A percentile compares a stretch with the other conserved stretches of the same genome.
These are phyloP conservation scores for Lordiphosa collinella DNA, from an alignment of 1,140 invertebrate species.

Conservation along the genomic window DNA sequence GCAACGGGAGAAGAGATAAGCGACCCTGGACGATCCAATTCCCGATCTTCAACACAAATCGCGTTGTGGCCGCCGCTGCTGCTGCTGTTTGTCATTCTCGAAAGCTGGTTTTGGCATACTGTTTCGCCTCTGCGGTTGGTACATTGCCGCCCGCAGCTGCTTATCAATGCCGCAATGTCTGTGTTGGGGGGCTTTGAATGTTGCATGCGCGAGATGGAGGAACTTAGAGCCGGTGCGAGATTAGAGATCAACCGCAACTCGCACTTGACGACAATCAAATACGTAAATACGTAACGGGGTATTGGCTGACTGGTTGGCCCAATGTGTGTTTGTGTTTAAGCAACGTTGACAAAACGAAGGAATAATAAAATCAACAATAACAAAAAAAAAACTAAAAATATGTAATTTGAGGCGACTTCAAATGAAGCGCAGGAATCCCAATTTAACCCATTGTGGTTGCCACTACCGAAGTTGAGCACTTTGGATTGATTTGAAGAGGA, in stretches of 20 bases:
- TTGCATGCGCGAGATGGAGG: background rate
- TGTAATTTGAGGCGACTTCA: conserved; percentile 44
- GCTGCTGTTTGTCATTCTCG: background rate
- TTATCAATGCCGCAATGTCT: conserved; percentile 36
- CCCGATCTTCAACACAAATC: background rate
- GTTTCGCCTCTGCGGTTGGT: conserved; percentile 41
- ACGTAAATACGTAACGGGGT: conserved; percentile 16
- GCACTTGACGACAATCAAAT: conserved; percentile 29
- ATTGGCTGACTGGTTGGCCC: conserved; percentile 10
- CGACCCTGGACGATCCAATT: conserved; percentile 11
- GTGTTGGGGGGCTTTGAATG: background rate
- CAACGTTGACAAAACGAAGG: conserved; percentile 34
- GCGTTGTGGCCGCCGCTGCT: background rate
- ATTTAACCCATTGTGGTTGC: too few relatives aligned
- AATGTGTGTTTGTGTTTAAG: conserved; percentile 39
- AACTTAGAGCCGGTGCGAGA: conserved; percentile 5
- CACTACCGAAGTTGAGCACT: too few relatives aligned
- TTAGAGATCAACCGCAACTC: conserved; percentile 32
- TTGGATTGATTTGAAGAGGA: too few relatives aligned
- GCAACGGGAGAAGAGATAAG: conserved; percentile 38
- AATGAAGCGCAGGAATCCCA: conserved; percentile 10
- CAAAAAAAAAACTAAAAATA: conserved; percentile 22
- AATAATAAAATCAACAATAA: conserved; percentile 19
- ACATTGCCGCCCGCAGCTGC: conserved; percentile 3
- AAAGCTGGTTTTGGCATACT: conserved; percentile 19